Percentiles rank a stretch among this genome's conserved stretches.
Evolutionary conservation across 1,140 invertebrate genomes (phyloP).

Genomic region (Euura lappo): DNA sequence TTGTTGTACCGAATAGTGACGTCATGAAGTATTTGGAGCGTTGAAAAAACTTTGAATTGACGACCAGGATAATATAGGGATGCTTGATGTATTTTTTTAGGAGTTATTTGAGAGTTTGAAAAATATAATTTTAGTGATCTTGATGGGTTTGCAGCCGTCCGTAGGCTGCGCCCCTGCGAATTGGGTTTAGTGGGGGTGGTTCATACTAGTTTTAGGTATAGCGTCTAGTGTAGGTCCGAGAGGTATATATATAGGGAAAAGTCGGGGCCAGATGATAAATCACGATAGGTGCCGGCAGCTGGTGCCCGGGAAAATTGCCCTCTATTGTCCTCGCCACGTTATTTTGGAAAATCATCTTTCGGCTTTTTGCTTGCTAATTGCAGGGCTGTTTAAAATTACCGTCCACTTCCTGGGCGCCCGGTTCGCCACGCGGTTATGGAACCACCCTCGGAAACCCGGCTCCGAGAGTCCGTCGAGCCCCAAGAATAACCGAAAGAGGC

Average conservation of each 20-base stretch:
- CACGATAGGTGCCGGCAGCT: constrained; percentile 54
- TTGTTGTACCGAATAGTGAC: too few relatives aligned
- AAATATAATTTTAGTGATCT: too few relatives aligned
- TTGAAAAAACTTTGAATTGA: too few relatives aligned
- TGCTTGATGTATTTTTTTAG: too few relatives aligned
- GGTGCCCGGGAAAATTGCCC: constrained; percentile 49
- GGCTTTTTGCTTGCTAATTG: constrained; percentile 55
- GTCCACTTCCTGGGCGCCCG: constrained; percentile 44
- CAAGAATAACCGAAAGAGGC: constrained; percentile 17
- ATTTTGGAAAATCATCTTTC: constrained; percentile 58
- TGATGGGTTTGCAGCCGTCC: too few relatives aligned
- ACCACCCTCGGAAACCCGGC: background rate
- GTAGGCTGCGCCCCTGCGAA: too few relatives aligned
- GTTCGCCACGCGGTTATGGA: constrained; percentile 17
- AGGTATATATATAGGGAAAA: constrained; percentile 2
- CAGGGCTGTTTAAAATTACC: constrained; percentile 44
- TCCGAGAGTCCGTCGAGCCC: constrained; percentile 14
- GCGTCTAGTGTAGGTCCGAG: background rate
- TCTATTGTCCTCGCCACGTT: constrained; percentile 44
- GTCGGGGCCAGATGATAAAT: constrained; percentile 47
- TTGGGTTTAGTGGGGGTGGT: too few relatives aligned
- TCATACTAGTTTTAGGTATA: too few relatives aligned
- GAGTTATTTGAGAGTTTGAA: too few relatives aligned
- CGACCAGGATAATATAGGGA: too few relatives aligned
- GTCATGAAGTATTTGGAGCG: too few relatives aligned